Evolutionary conservation across 2,113 vertebrate genomes (phyloP), one percentile per base, ranked within the genome.

Genomic region (Grammomys dolichurus): DNA sequence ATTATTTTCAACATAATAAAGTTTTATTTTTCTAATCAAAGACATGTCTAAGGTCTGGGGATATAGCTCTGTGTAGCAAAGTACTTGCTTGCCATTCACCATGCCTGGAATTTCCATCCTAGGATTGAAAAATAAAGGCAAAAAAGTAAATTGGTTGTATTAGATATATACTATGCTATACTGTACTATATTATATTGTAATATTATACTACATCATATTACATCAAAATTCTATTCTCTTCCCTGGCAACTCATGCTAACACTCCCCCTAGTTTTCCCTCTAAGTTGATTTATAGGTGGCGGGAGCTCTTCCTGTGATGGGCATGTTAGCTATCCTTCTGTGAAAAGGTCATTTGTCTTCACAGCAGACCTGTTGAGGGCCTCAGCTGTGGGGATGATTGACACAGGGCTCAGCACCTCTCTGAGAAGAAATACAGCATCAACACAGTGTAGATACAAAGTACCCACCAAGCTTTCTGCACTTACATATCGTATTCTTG

Each of bases 1-100:
- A 28, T 67, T 40, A 60, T 69, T 69, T 87, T 87, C 63, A 56
- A 31, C n/a, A 88, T 26, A 85, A 46, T 56, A 63, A 63, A 43
- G 17, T 43, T 3, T 60, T 36, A 46, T 36, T 63, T 93, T 91
- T 89, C 33, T 75, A 95, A 82, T 67, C 36, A 76, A 91, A 81
- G 10, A 28, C 40, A 22, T 11, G 40, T 40, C 69, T 86, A 28
- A 26, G 69, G 63, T 12, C 26, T 6, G 20, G 24, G 46, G 43
- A 54, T 24, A 9, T 33, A 70, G 16, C 12, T 82, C 51, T 14
- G 16, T 80, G 16, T 69, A 36, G 20, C 16, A 33, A 14, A 67
- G n/a, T 4, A 16, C 46, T 80, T 80, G 0, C 48, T 54, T 80
- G 28, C 4, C 75, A 26, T 16, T 1, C 1, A 19, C 10, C 11